These are phyloP conservation scores for Lithosia quadra DNA, from an alignment of 2,888 invertebrate genomes.

Conservation along the genomic window DNA sequence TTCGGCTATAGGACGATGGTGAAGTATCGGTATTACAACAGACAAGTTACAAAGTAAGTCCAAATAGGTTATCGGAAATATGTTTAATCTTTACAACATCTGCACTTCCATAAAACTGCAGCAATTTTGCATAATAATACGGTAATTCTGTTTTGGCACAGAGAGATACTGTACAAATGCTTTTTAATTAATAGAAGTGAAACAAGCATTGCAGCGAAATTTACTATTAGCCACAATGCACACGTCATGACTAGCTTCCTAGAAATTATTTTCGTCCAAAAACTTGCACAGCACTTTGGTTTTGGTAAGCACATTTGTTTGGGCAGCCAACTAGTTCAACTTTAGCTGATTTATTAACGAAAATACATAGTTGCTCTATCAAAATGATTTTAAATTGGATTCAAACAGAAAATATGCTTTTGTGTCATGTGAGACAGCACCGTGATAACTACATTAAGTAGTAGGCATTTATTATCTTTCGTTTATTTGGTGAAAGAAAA, in stretches of 20 bases:
- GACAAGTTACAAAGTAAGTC: slow-evolving; percentile 43
- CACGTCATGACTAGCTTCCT: slow-evolving; percentile 16
- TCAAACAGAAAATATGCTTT: slow-evolving; percentile 44
- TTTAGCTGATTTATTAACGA: slow-evolving; percentile 28
- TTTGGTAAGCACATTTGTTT: slow-evolving; percentile 38
- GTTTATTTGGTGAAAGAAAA: slow-evolving; percentile 7
- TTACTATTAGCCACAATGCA: neutral
- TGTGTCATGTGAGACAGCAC: slow-evolving; percentile 71
- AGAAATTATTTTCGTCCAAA: slow-evolving; percentile 15
- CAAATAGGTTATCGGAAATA: neutral
- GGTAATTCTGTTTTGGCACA: slow-evolving; percentile 34
- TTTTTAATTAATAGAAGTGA: slow-evolving; percentile 29
- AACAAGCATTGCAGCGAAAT: slow-evolving; percentile 8
- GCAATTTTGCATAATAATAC: slow-evolving; percentile 23
- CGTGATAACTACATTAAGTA: slow-evolving; percentile 29
- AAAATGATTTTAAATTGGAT: slow-evolving; percentile 32
- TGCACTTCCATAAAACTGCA: slow-evolving; percentile 35
- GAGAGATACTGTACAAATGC: slow-evolving; percentile 19
- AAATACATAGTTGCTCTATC: slow-evolving; percentile 12
- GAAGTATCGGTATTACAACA: slow-evolving; percentile 48
- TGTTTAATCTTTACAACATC: neutral
- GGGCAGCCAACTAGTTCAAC: slow-evolving; percentile 34
- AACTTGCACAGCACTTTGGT: slow-evolving; percentile 26
- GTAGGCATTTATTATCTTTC: too few relatives aligned
- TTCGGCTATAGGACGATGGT: slow-evolving; percentile 41